Percentiles rank a stretch among this genome's conserved stretches.
phyloP scores from a whole-genome alignment of 2,113 vertebrate species.

The Apistogramma diplotaenia region DNA sequence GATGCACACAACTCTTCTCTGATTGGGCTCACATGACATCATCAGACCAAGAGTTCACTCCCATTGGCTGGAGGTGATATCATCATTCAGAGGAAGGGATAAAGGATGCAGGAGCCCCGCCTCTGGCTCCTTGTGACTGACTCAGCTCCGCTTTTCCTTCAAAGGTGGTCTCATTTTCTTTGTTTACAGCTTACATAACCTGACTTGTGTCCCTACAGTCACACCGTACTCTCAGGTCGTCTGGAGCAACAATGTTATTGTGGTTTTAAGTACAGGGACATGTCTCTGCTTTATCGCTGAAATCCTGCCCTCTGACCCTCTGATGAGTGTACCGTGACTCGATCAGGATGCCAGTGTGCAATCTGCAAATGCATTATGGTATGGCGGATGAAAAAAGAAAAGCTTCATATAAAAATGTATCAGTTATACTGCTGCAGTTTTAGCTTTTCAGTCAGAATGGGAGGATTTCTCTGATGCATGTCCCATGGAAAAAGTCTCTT shows the following conservation, averaged over 20 bases:
- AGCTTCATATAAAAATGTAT: not conserved
- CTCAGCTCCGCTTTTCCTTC: constrained; percentile 11
- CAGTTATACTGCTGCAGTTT: not conserved
- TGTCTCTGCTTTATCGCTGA: not conserved
- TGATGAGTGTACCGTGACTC: not conserved
- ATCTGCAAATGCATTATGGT: not conserved
- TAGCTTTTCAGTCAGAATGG: not conserved
- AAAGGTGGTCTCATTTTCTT: constrained; percentile 32
- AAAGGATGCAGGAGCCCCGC: constrained; percentile 30
- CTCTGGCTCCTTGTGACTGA: constrained; percentile 41
- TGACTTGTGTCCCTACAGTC: not conserved
- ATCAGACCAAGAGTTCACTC: constrained; percentile 50
- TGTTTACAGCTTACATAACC: constrained; percentile 43
- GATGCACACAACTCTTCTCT: constrained; percentile 30
- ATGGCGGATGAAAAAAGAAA: not conserved
- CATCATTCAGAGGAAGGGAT: constrained; percentile 57
- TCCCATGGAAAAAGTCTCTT: not conserved
- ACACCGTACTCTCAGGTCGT: not conserved
- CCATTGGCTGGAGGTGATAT: constrained; percentile 75
- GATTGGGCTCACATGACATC: constrained; percentile 77
- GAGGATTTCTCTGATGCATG: fast-evolving
- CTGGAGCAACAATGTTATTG: not conserved
- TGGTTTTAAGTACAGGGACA: not conserved
- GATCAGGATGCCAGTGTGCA: constrained; percentile 20
- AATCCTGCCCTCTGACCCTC: not conserved